Percentiles rank a stretch among this genome's conserved stretches.
These are phyloP conservation scores for Siphamia tubifer DNA, from an alignment of 2,113 vertebrate species.

Conservation along the genomic window DNA sequence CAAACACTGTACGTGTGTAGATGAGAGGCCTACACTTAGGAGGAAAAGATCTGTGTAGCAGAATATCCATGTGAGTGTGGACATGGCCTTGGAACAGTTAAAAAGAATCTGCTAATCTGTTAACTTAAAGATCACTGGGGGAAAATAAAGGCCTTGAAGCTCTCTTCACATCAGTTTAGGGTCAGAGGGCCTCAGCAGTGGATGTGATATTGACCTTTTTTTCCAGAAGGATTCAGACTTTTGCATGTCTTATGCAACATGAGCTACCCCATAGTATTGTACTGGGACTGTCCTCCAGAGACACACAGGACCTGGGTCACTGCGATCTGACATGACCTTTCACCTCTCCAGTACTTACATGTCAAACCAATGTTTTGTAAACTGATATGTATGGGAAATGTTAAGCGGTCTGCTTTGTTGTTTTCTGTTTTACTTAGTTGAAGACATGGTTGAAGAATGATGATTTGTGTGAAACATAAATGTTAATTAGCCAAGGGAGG, in stretches of 20 bases:
- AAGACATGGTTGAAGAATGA: constrained; percentile 18
- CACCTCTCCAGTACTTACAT: constrained; percentile 43
- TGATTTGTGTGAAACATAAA: constrained; percentile 47
- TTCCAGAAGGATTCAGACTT: constrained; percentile 63
- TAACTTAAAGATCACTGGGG: not conserved
- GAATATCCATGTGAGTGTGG: too few species aligned
- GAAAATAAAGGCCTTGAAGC: constrained; percentile 24
- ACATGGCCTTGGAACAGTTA: too few species aligned
- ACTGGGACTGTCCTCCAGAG: constrained; percentile 39
- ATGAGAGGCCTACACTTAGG: too few species aligned
- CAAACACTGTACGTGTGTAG: too few species aligned
- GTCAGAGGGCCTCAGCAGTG: constrained; percentile 38
- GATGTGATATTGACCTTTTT: constrained; percentile 41
- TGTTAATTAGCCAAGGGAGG: constrained; percentile 40
- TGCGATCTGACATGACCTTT: constrained; percentile 55
- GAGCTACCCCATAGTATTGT: constrained; percentile 37
- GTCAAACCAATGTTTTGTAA: constrained; percentile 50
- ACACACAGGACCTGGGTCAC: constrained; percentile 46
- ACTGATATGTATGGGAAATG: constrained; percentile 71
- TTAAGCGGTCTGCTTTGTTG: constrained; percentile 40
- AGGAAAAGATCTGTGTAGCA: too few species aligned
- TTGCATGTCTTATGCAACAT: constrained; percentile 58
- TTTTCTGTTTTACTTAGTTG: constrained; percentile 27
- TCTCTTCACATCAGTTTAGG: constrained; percentile 20
- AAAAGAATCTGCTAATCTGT: too few species aligned